Evolutionary conservation across 2,888 invertebrate genomes (phyloP).

Genomic region (Drosophila mimetica): DNA sequence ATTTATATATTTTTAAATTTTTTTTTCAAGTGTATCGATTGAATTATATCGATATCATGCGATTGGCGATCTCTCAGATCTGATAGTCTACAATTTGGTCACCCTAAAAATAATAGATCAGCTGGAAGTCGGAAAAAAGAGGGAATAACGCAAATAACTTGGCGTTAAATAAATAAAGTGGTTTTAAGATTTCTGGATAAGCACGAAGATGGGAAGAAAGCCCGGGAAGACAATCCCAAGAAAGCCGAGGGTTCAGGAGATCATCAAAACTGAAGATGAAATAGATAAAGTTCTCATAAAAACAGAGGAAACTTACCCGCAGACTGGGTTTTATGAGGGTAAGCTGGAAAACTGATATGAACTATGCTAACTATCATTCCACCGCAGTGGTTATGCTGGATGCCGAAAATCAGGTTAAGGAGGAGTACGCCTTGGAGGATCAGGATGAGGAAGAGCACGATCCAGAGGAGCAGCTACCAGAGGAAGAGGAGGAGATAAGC

Average conservation of each 20-base stretch:
- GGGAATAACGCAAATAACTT: not conserved
- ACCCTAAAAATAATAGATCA: not conserved
- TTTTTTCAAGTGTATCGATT: not conserved
- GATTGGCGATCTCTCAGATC: not conserved
- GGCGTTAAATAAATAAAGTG: not conserved
- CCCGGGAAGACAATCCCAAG: not conserved
- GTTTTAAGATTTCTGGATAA: not conserved
- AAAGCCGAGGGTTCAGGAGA: not conserved
- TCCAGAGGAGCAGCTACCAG: too few relatives aligned
- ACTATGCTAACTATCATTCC: not conserved
- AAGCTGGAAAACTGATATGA: not conserved
- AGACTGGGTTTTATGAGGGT: slow-evolving; percentile 3
- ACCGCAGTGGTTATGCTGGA: not conserved
- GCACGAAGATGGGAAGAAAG: not conserved
- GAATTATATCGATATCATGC: not conserved
- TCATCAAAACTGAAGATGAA: not conserved
- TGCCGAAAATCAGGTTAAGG: not conserved
- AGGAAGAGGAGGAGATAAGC: slow-evolving; percentile 1
- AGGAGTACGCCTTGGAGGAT: not conserved
- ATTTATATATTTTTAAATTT: too few relatives aligned
- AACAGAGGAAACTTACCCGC: not conserved
- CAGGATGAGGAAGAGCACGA: not conserved
- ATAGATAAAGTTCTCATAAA: not conserved
- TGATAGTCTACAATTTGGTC: not conserved
- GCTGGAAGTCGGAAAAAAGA: not conserved